Percentiles rank a stretch among this genome's conserved stretches.
Evolutionary conservation across 2,113 vertebrate species (phyloP).

Genomic region (Nestor notabilis): DNA sequence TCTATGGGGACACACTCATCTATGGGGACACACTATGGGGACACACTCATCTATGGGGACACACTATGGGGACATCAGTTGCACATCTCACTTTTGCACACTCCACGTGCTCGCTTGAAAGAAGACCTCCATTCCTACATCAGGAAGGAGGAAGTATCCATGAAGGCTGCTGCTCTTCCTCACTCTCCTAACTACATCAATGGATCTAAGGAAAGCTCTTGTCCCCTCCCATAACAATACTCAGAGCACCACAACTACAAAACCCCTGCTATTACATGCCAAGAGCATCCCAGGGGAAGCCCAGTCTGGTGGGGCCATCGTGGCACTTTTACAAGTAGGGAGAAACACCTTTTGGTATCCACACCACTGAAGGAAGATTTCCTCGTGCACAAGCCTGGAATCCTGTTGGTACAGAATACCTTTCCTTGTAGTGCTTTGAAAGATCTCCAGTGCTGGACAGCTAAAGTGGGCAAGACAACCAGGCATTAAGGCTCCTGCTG

Average conservation of each 20-base stretch:
- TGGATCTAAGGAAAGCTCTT: background rate
- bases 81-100: background rate
- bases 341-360: background rate
- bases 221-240: background rate
- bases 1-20: background rate
- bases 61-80: background rate
- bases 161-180: background rate
- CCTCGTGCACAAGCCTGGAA: background rate
- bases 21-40: background rate
- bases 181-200: rapidly evolving
- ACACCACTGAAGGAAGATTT: background rate
- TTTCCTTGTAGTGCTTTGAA: background rate
- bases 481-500: background rate
- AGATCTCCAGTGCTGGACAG: background rate
- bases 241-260: background rate
- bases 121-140: background rate
- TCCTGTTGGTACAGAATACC: background rate
- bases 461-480: background rate
- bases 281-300: background rate
- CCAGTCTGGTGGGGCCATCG: background rate
- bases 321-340: background rate
- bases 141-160: background rate
- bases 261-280: rapidly evolving
- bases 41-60: background rate
- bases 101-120: background rate